Conservation (phyloP, 1,140 invertebrate genomes). For the Neodiprion lecontei region DNA sequence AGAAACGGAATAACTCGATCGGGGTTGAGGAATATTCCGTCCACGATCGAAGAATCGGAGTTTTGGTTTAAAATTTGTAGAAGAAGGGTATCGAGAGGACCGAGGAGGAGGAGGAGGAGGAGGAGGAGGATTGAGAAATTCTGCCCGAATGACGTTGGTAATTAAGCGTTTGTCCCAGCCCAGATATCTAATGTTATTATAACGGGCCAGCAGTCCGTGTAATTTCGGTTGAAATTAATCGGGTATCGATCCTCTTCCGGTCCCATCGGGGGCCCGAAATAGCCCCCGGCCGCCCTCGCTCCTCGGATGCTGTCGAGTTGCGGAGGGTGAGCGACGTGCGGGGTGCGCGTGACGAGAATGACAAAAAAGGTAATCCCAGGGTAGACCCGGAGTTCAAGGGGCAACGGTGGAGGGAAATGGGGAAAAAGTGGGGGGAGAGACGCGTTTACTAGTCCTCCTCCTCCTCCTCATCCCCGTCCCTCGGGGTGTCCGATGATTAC, state of each 20-base stretch:
- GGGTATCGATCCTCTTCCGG: slow-evolving; percentile 36
- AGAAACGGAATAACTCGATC: background rate
- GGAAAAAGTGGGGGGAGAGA: slow-evolving; percentile 32
- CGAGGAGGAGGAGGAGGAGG: background rate
- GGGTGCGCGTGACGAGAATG: slow-evolving; percentile 53
- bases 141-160: background rate
- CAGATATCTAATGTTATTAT: background rate
- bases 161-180: background rate
- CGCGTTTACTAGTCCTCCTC: slow-evolving; percentile 37
- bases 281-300: background rate
- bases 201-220: slow-evolving; percentile 23
- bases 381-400: slow-evolving; percentile 25
- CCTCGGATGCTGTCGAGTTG: background rate
- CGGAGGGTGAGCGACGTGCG: slow-evolving; percentile 6
- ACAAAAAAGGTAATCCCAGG: slow-evolving; percentile 48
- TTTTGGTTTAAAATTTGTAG: background rate
- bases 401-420: slow-evolving; percentile 34
- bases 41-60: background rate
- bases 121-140: too few relatives aligned
- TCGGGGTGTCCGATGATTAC: slow-evolving; percentile 38
- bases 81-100: background rate
- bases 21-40: background rate
- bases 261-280: background rate
- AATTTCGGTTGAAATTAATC: slow-evolving; percentile 40
- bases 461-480: slow-evolving; percentile 32